A percentile compares a stretch with the other conserved stretches of the same genome.
These are phyloP conservation scores for Cosmopolites sordidus DNA, from an alignment of 2,888 invertebrate genomes.

Conservation along the genomic window DNA sequence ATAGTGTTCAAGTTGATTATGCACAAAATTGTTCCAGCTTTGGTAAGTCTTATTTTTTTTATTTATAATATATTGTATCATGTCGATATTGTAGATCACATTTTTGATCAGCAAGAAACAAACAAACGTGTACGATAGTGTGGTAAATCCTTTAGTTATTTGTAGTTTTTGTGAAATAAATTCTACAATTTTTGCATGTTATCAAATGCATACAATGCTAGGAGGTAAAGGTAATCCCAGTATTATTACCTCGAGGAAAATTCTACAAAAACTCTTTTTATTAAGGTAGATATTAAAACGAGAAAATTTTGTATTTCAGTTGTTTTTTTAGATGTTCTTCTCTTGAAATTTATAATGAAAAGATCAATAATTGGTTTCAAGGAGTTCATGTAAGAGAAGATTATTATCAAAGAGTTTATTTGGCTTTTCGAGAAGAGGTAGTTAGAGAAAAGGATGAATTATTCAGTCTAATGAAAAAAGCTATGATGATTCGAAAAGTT, in stretches of 20 bases:
- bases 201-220: slow-evolving; percentile 83
- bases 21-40: slow-evolving; percentile 44
- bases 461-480: slow-evolving; percentile 56
- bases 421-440: slow-evolving; percentile 63
- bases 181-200: slow-evolving; percentile 88
- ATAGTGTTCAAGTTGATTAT: slow-evolving; percentile 57
- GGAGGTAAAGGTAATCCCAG: slow-evolving; percentile 66
- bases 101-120: slow-evolving; percentile 58
- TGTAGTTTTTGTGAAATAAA: slow-evolving; percentile 72
- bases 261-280: slow-evolving; percentile 67
- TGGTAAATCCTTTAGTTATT: slow-evolving; percentile 69
- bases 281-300: slow-evolving; percentile 63
- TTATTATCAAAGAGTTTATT: slow-evolving; percentile 57
- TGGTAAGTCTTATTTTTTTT: slow-evolving; percentile 40
- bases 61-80: slow-evolving; percentile 1
- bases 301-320: too few species aligned
- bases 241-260: slow-evolving; percentile 62
- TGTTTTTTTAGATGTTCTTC: slow-evolving; percentile 70
- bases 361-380: slow-evolving; percentile 71
- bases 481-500: slow-evolving; percentile 65
- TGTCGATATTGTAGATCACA: slow-evolving; percentile 59
- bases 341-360: slow-evolving; percentile 87
- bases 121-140: slow-evolving; percentile 61
- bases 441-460: slow-evolving; percentile 61
- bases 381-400: slow-evolving; percentile 59